phyloP scores from a whole-genome alignment of 2,797 vertebrate genomes.

The Lepus oiostolus region DNA sequence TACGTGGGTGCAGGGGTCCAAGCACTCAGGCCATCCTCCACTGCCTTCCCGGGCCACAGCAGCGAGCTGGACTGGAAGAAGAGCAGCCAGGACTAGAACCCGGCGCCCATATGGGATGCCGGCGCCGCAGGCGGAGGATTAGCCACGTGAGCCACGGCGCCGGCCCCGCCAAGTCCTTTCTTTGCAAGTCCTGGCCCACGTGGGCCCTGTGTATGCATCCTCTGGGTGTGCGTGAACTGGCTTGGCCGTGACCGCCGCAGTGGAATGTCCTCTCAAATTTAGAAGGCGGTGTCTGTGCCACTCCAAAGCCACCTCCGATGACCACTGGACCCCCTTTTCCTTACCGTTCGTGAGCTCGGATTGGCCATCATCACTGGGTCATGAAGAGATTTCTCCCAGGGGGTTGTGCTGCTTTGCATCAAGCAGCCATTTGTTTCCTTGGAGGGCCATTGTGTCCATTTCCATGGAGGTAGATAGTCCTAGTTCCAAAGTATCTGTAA shows the following conservation, averaged over 20 bases:
- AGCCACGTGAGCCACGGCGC: too few species aligned
- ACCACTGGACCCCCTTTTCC: neutral
- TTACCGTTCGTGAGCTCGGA: neutral
- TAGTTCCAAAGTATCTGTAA: conserved; percentile 68
- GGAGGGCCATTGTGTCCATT: conserved; percentile 47
- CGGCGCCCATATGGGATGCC: too few species aligned
- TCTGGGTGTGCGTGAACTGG: conserved; percentile 65
- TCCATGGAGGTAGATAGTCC: conserved; percentile 71
- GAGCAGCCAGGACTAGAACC: too few species aligned
- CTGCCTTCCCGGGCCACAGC: too few species aligned
- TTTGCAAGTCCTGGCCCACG: conserved; percentile 61
- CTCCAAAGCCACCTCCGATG: neutral
- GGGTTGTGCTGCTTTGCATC: conserved; percentile 39
- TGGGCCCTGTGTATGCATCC: conserved; percentile 8
- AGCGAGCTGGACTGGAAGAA: too few species aligned
- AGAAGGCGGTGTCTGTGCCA: neutral
- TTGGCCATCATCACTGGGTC: neutral
- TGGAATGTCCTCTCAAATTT: conserved; percentile 34
- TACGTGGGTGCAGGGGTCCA: too few species aligned
- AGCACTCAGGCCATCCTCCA: too few species aligned
- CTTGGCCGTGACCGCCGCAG: neutral
- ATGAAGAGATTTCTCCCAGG: conserved; percentile 51
- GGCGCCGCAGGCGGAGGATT: too few species aligned
- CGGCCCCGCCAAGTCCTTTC: conserved; percentile 63
- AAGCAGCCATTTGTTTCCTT: conserved; percentile 65